phyloP scores from a whole-genome alignment of 2,113 vertebrate species.

The Mastomys natalensis region DNA sequence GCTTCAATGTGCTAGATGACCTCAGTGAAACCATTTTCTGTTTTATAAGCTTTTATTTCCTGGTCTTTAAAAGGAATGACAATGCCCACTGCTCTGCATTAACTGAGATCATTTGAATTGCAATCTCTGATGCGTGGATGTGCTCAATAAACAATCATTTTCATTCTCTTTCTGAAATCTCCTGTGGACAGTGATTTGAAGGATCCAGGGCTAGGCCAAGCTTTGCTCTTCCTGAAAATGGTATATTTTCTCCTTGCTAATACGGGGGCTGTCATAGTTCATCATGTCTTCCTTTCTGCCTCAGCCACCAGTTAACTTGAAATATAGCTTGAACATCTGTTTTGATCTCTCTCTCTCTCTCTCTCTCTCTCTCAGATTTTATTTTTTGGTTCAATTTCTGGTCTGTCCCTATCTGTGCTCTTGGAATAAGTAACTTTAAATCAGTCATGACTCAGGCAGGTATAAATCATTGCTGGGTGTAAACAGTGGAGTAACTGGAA shows the following conservation, averaged over 20 bases:
- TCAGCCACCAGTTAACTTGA: constrained; percentile 56
- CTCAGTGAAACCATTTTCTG: constrained; percentile 27
- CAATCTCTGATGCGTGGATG: background rate
- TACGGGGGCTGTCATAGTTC: constrained; percentile 8
- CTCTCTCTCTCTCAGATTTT: background rate
- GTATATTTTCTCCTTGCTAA: constrained; percentile 61
- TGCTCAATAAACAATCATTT: constrained; percentile 42
- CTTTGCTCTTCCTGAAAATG: constrained; percentile 34
- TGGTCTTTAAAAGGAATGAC: constrained; percentile 45
- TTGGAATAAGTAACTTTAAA: constrained; percentile 65
- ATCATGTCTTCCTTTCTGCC: constrained; percentile 53
- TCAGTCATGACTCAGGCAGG: constrained; percentile 58
- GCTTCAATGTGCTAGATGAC: background rate
- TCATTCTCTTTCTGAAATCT: constrained; percentile 57
- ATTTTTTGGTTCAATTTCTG: constrained; percentile 67
- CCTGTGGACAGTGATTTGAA: constrained; percentile 35
- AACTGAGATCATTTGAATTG: constrained; percentile 36
- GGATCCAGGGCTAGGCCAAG: constrained; percentile 29
- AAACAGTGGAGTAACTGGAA: constrained; percentile 66
- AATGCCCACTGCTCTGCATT: constrained; percentile 22
- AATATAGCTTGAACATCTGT: constrained; percentile 41
- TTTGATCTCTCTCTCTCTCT: constrained; percentile 36
- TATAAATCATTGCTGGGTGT: constrained; percentile 63
- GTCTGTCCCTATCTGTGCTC: constrained; percentile 53
- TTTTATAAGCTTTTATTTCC: constrained; percentile 48